A percentile compares a stretch with the other conserved stretches of the same genome.
phyloP scores from a whole-genome alignment of 2,113 vertebrate genomes.

The Microtus richardsoni region DNA sequence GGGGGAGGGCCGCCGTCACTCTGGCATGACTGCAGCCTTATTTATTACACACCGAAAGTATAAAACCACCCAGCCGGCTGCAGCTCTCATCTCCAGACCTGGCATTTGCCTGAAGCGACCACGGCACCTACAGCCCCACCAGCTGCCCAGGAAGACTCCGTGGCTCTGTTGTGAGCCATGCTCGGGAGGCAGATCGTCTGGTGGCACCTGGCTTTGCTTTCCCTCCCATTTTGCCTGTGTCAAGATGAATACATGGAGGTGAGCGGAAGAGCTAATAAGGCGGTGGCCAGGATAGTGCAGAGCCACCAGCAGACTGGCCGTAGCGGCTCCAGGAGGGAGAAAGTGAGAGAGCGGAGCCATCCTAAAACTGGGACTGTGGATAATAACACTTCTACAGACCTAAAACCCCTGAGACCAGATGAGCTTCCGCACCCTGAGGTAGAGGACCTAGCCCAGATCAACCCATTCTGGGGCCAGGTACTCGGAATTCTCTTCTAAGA shows the following conservation, averaged over 20 bases:
- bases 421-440: constrained; percentile 84
- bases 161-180: constrained; percentile 85
- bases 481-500: constrained; percentile 89
- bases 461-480: constrained; percentile 91
- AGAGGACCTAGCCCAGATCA: constrained; percentile 91
- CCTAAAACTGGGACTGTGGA: constrained; percentile 87
- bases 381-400: constrained; percentile 90
- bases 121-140: constrained; percentile 70
- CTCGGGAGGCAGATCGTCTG: constrained; percentile 82
- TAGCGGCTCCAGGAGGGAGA: constrained; percentile 89
- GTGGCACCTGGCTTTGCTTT: constrained; percentile 89
- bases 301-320: constrained; percentile 89
- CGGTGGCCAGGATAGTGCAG: constrained; percentile 90
- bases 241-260: constrained; percentile 93
- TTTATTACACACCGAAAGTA: constrained; percentile 85
- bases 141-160: constrained; percentile 76
- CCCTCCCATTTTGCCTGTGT: constrained; percentile 90
- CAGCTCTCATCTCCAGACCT: constrained; percentile 81
- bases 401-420: constrained; percentile 88
- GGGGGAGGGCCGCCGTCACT: constrained; percentile 85
- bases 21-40: constrained; percentile 85
- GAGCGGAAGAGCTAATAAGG: constrained; percentile 91
- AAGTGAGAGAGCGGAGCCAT: constrained; percentile 88
- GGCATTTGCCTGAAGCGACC: constrained; percentile 80
- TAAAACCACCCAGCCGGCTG: constrained; percentile 84